Base-by-base conservation (phyloP, 2,888 invertebrate genomes). In the Phalera bucephala region DNA sequence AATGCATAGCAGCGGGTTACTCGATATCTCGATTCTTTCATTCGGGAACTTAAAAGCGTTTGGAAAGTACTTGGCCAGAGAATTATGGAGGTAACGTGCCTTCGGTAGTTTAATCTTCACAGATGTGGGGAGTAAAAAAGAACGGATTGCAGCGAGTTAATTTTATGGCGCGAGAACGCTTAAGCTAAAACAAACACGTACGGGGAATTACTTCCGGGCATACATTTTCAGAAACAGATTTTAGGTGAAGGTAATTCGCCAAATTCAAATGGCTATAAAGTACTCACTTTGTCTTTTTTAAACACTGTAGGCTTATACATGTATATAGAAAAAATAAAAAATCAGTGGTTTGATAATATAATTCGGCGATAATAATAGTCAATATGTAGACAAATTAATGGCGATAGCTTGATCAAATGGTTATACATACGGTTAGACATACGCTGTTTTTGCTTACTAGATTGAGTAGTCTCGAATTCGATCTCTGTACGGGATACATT, bases 111-210 rank as follows among this genome's bases (percentile, higher is more conserved):
- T 47, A 55, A 55, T 51, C 49, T 62, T 58, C 66, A 52, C 66
- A 74, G 70, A 72, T 72, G 68, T 60, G 59, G 61, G 46, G 39
- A 59, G 61, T 53, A 65, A 68, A 76, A 75, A 76, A 55, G 54
- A 69, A 61, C 60, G 70, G 62, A 77, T 71, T 72, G 71, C 65
- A 54, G 43, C 42, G 58, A 67, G 73, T 76, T 80, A 74, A 79
- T 77, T 78, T 75, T 71, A 80, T 69, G 64, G 72, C 63, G 52
- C 64, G 54, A 62, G 62, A 65, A 69, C 69, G 69, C 53, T 77
- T 72, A 75, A 73, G 68, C 66, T 74, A 64, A 72, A 72, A 72
- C 72, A 80, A 81, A 78, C 78, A 80, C 80, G 80, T 81, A 75
- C 66, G 60, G 47, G 52, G 64, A 77, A 77, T 77, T 70, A 77